Base-by-base conservation (phyloP, 2,113 vertebrate species). In the Hucho hucho region DNA sequence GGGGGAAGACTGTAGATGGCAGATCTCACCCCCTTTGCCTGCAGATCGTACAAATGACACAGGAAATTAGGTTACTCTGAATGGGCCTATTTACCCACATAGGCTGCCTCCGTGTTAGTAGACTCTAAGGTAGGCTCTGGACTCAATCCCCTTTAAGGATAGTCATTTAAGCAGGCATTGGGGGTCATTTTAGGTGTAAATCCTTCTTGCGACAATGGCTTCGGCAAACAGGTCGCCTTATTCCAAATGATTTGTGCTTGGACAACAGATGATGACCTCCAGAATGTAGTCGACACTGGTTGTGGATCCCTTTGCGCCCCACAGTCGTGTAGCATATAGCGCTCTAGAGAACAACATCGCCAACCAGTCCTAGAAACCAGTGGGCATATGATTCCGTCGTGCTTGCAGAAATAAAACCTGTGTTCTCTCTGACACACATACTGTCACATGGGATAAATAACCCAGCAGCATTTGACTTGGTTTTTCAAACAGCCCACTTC, bases 21-120 rank as follows among this genome's bases (percentile, higher is more conserved):
- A 88, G 66, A 89, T 90, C 84, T 95, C 94, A 81, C 93, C 93
- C 78, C 89, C 89, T 91, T 91, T 91, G 89, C 91, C 92, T 93
- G 81, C 65, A 80, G 84, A 80, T 53, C 49, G 74, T 74, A 76
- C 76, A 84, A 79, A 80, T 83, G 76, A 86, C 76, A 87, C 83
- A 87, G 82, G 80, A 87, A 81, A 83, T 79, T 0, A 53, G 12
- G 3, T 16, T 53, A 53, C 16, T 53, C 49, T 53, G 49, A 53
- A 16, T 18, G 16, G 37, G 37, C 9, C 37, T 72, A 72, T 32
- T 32, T 16, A 1, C 11, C 12, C 64, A 18, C 13, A 18, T 13
- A 13, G 24, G 63, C 12, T 7, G 6, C 12, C 64, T 24, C 12
- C 6, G 12, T 2, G 25, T 16, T 32, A 9, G 12, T 20, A 6